These are phyloP conservation scores for Schizotus pectinicornis DNA, from an alignment of 2,888 invertebrate genomes.

Conservation along the genomic window DNA sequence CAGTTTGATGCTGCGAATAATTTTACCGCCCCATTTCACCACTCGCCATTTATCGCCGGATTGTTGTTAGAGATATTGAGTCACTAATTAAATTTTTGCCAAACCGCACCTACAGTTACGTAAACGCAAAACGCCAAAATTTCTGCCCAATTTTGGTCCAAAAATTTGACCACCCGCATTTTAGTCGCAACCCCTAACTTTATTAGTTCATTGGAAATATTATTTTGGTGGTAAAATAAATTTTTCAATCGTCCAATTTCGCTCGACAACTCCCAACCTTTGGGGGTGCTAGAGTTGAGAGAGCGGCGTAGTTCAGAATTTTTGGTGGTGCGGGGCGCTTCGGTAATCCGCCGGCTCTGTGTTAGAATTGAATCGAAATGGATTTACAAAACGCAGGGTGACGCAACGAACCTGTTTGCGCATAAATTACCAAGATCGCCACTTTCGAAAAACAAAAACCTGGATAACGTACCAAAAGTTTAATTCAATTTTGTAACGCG, in stretches of 20 bases:
- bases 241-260: too few relatives aligned
- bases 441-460: slow-evolving; percentile 16
- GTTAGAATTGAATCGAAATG: slow-evolving; percentile 1
- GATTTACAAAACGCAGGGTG: not conserved
- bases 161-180: too few relatives aligned
- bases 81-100: slow-evolving; percentile 12
- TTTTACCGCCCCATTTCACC: slow-evolving; percentile 14
- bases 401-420: slow-evolving; percentile 16
- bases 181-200: too few relatives aligned
- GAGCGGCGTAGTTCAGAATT: too few relatives aligned
- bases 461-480: slow-evolving; percentile 3
- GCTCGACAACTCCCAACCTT: too few relatives aligned
- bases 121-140: too few relatives aligned
- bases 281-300: too few relatives aligned
- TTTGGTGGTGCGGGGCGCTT: too few relatives aligned
- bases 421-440: slow-evolving; percentile 16
- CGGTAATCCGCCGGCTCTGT: slow-evolving; percentile 4
- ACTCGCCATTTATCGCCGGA: slow-evolving; percentile 3
- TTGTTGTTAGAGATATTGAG: slow-evolving; percentile 7
- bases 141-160: too few relatives aligned
- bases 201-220: too few relatives aligned
- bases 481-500: not conserved
- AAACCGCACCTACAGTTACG: not conserved
- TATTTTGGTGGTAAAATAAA: too few relatives aligned
- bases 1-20: slow-evolving; percentile 24